Evolutionary conservation across 1,140 invertebrate genomes (phyloP).

Genomic region (Ooceraea biroi): DNA sequence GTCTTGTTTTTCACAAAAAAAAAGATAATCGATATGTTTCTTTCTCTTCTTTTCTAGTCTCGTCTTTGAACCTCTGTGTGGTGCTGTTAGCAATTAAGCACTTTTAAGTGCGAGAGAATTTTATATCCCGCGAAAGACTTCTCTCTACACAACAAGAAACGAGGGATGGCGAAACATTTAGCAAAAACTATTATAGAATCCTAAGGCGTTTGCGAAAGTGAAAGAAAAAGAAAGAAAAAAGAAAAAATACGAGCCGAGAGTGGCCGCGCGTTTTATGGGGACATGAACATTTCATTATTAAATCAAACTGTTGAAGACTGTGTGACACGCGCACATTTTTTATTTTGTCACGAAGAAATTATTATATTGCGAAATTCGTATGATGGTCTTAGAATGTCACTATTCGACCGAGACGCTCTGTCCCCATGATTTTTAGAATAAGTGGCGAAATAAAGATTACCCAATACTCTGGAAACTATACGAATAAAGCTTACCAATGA

Average conservation of each 20-base stretch:
- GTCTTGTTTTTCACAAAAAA: constrained; percentile 53
- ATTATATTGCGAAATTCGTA: constrained; percentile 64
- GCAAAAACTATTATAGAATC: constrained; percentile 45
- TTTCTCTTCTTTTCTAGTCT: constrained; percentile 73
- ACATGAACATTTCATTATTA: constrained; percentile 25
- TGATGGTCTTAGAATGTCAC: constrained; percentile 52
- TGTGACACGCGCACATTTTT: constrained; percentile 41
- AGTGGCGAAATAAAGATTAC: constrained; percentile 81
- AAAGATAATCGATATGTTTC: constrained; percentile 54
- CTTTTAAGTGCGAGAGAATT: constrained; percentile 63
- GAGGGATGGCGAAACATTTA: constrained; percentile 44
- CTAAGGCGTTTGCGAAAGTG: constrained; percentile 13
- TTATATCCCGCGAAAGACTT: constrained; percentile 55
- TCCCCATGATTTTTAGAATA: constrained; percentile 80
- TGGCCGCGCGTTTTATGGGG: constrained; percentile 24
- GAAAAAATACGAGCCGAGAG: not conserved
- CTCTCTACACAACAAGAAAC: constrained; percentile 41
- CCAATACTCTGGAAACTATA: constrained; percentile 84
- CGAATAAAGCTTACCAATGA: constrained; percentile 85
- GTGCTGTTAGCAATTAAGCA: constrained; percentile 71
- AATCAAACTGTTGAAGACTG: constrained; percentile 24
- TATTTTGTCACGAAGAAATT: constrained; percentile 23
- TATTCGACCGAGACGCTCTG: constrained; percentile 62
- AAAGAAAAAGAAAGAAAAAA: constrained; percentile 11
- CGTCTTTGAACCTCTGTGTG: constrained; percentile 68